Percentiles rank a stretch among this genome's conserved stretches.
Evolutionary conservation across 1,140 invertebrate species (phyloP).

Genomic region (Gryon sp.): DNA sequence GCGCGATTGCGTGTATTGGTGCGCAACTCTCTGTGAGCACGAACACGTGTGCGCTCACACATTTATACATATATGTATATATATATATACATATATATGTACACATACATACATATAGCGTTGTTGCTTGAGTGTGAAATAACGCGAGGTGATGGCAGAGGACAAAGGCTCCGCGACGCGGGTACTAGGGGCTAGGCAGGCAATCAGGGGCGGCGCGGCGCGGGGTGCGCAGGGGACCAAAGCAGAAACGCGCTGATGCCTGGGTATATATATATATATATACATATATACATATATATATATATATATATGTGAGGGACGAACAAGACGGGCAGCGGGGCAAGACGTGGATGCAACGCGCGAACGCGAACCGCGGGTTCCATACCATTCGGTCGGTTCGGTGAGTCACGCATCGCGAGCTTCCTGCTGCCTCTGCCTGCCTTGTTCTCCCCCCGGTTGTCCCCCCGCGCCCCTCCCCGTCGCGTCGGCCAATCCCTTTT

Average conservation of each 20-base stretch:
- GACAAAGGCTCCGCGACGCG: conserved; percentile 74
- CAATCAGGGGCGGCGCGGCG: conserved; percentile 32
- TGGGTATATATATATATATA: no score
- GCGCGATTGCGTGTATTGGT: background rate
- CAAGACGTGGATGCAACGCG: conserved; percentile 58
- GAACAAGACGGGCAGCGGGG: background rate
- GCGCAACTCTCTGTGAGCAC: background rate
- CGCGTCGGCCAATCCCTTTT: conserved; percentile 67
- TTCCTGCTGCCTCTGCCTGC: conserved; percentile 71
- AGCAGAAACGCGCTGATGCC: conserved; percentile 4
- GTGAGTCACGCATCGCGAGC: conserved; percentile 78
- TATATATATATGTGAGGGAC: no score
- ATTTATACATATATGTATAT: no score
- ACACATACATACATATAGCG: conserved; percentile 32
- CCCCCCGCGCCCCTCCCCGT: conserved; percentile 27
- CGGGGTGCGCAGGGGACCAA: conserved; percentile 5
- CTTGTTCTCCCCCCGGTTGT: conserved; percentile 17
- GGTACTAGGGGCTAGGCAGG: conserved; percentile 68
- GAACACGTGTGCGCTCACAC: conserved; percentile 25
- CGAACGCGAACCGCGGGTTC: conserved; percentile 68
- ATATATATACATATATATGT: no score
- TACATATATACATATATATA: no score
- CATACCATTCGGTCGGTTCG: conserved; percentile 69
- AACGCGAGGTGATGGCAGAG: conserved; percentile 76
- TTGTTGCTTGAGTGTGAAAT: conserved; percentile 74